Evolutionary conservation across 2,888 invertebrate species (phyloP).

Genomic region (Scelioninae gen. 2): DNA sequence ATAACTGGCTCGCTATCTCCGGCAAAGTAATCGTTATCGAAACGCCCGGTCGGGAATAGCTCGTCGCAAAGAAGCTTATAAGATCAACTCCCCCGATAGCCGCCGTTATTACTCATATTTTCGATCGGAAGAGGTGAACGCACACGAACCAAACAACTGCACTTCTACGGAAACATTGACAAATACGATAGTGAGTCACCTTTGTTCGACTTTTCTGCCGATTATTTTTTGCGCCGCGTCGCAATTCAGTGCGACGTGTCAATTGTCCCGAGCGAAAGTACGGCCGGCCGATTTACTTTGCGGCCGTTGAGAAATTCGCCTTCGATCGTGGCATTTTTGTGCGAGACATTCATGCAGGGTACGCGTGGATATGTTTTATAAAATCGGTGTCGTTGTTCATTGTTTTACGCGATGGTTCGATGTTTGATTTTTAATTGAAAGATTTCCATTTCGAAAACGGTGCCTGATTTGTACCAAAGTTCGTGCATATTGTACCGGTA

Average conservation of each 20-base stretch:
- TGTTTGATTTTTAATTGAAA: no score
- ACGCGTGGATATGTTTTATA: neutral
- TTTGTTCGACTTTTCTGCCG: slow-evolving; percentile 1
- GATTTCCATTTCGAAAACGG: no score
- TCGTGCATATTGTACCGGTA: no score
- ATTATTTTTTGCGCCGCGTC: slow-evolving; percentile 2
- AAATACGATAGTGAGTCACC: slow-evolving; percentile 26
- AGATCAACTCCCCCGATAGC: slow-evolving; percentile 25
- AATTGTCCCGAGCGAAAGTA: slow-evolving; percentile 19
- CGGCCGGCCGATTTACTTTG: neutral
- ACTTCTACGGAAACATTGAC: slow-evolving; percentile 17
- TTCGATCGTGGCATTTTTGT: neutral
- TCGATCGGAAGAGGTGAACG: slow-evolving; percentile 37
- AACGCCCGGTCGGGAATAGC: slow-evolving; percentile 41
- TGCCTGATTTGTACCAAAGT: no score
- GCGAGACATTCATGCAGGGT: neutral
- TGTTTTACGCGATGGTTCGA: no score
- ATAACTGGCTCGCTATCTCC: slow-evolving; percentile 63
- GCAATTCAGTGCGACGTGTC: neutral
- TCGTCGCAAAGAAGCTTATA: slow-evolving; percentile 42
- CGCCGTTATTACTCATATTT: slow-evolving; percentile 38
- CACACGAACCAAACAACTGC: slow-evolving; percentile 34
- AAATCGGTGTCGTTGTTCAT: neutral
- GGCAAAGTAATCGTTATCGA: slow-evolving; percentile 53
- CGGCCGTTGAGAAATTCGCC: neutral